Base-by-base conservation (phyloP, 2,888 invertebrate species). In the Hydriomena furcata region DNA sequence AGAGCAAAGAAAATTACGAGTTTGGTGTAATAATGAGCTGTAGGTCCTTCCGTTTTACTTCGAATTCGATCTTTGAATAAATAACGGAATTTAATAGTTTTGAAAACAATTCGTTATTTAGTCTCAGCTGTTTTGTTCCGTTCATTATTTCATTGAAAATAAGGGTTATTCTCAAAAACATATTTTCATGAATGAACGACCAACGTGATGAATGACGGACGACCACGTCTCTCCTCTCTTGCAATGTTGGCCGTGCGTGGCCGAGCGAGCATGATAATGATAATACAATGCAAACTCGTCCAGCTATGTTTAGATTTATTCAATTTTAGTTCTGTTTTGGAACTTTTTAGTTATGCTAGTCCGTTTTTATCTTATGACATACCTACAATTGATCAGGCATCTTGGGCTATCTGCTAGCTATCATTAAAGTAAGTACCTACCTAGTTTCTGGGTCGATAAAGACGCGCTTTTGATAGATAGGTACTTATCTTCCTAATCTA, bases 1-100 rank as follows among this genome's bases (percentile, higher is more conserved):
- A 40, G 25, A 46, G 25, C 30, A 38, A 25, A 10, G 13, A 8
- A 36, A 10, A 10, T 7, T 2, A 32, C 7, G 8, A 7, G 17
- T 7, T 7, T 8, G 12, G 10, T 13, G 25, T 42, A 32, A 23
- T 32, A 32, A 23, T 34, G 23, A 28, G 12, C 12, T 7, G 23
- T 36, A 20, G 66, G 60, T 56, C 63, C 70, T 81, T 37, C 46
- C 46, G 84, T 79, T 87, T 83, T 79, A 66, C 84, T 89, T 89
- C 86, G 83, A 87, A 86, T 85, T 86, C 68, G 78, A 82, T 84
- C 87, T 86, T 89, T 78, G 83, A 86, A 87, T 82, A 78, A 79
- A 75, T 88, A 89, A 89, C 89, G 88, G 89, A 58, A 85, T 79
- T 82, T 75, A 61, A 17, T n/a, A 65, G 65, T 79, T 85, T 85